Percentiles rank a stretch among this genome's conserved stretches.
Conservation (phyloP, 2,888 invertebrate species). For the Philhelius pedissequus region DNA sequence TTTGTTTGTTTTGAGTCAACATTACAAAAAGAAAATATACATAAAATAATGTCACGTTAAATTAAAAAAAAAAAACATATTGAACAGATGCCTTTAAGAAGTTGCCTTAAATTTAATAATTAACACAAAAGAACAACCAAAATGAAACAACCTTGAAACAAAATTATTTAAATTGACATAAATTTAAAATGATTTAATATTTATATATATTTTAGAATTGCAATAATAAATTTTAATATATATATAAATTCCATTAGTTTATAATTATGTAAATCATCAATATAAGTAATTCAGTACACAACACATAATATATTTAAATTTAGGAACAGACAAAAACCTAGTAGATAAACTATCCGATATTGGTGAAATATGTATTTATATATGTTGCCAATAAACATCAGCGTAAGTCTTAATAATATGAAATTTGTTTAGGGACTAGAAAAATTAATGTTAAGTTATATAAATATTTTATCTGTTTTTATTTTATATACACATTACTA, state of each 20-base stretch:
- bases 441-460: slow-evolving; percentile 33
- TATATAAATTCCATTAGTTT: background rate
- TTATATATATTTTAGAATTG: background rate
- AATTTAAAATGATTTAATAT: background rate
- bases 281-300: background rate
- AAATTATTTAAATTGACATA: background rate
- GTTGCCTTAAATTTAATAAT: slow-evolving; percentile 75
- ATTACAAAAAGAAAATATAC: slow-evolving; percentile 48
- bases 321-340: background rate
- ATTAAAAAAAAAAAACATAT: slow-evolving; percentile 34
- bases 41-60: background rate
- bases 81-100: slow-evolving; percentile 77
- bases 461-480: slow-evolving; percentile 28
- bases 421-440: slow-evolving; percentile 52
- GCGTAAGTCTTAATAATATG: slow-evolving; percentile 28
- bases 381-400: slow-evolving; percentile 13
- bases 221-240: slow-evolving; percentile 1
- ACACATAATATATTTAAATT: slow-evolving; percentile 17
- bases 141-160: slow-evolving; percentile 18
- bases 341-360: background rate
- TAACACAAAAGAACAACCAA: slow-evolving; percentile 53
- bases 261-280: slow-evolving; percentile 3
- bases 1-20: slow-evolving; percentile 3
- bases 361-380: background rate
- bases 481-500: slow-evolving; percentile 39